A percentile compares a stretch with the other conserved stretches of the same genome.
Evolutionary conservation across 1,140 invertebrate species (phyloP).

Genomic region (Pseudomyrmex gracilis): DNA sequence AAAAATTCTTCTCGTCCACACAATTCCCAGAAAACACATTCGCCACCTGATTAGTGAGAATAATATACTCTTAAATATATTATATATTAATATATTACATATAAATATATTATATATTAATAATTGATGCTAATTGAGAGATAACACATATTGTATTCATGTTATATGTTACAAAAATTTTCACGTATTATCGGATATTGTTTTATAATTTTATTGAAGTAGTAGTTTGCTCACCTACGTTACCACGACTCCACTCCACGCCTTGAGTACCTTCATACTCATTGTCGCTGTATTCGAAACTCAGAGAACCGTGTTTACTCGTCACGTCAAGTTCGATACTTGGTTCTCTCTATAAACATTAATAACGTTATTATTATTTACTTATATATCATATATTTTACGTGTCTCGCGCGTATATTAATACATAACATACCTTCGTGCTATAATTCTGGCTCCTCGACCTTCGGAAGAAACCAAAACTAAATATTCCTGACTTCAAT

Average conservation of each 20-base stretch:
- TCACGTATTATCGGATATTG: too few species aligned
- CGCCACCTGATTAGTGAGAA: constrained; percentile 78
- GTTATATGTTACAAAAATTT: too few species aligned
- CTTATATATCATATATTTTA: constrained; percentile 5
- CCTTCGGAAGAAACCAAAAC: constrained; percentile 87
- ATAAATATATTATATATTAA: constrained; percentile 25
- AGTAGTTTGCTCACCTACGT: constrained; percentile 76
- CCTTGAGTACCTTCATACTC: constrained; percentile 84
- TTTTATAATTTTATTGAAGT: background rate
- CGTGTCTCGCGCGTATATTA: background rate
- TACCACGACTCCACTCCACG: constrained; percentile 82
- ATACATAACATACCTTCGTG: constrained; percentile 75
- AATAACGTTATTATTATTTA: constrained; percentile 10
- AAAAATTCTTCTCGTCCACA: constrained; percentile 93
- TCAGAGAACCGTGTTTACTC: constrained; percentile 87
- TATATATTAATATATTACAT: constrained; percentile 23
- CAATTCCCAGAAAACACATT: constrained; percentile 91
- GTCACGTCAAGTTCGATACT: constrained; percentile 88
- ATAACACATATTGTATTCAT: too few species aligned
- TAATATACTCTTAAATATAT: background rate
- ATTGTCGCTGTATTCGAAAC: constrained; percentile 87
- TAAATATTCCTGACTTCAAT: constrained; percentile 90
- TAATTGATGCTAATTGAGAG: background rate
- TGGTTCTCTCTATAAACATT: constrained; percentile 79
- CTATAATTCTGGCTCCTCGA: constrained; percentile 84